Evolutionary conservation across 2,113 vertebrate genomes (phyloP).

Genomic region (Psophia crepitans): DNA sequence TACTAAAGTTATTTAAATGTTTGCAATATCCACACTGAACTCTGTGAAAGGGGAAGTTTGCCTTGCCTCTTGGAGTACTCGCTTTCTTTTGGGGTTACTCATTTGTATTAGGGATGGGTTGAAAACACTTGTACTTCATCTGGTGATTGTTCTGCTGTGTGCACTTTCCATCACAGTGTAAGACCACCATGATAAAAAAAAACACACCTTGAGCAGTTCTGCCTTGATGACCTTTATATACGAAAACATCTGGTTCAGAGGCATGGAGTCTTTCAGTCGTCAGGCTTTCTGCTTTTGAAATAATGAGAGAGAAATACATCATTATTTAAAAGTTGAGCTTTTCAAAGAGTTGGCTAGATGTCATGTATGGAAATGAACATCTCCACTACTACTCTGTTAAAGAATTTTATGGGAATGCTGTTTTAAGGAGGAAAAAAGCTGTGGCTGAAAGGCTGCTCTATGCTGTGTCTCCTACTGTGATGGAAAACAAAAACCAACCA

Average conservation of each 20-base stretch:
- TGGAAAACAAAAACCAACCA: not conserved
- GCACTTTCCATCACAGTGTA: not conserved
- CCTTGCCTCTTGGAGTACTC: not conserved
- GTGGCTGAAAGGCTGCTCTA: not conserved
- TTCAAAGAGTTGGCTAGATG: not conserved
- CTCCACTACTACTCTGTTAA: not conserved
- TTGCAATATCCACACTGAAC: not conserved
- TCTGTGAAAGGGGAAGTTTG: not conserved
- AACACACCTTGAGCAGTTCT: no score
- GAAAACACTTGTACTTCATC: not conserved
- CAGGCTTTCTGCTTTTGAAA: no score
- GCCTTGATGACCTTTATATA: no score
- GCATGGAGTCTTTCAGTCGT: no score
- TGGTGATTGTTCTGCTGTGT: not conserved
- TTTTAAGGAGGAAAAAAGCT: no score
- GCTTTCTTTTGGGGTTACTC: not conserved
- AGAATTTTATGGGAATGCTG: accelerated
- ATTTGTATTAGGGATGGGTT: not conserved
- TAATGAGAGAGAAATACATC: not conserved
- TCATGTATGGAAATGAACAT: not conserved
- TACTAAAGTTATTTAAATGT: not conserved
- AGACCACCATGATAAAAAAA: not conserved
- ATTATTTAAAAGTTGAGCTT: no score
- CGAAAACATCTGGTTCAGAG: no score
- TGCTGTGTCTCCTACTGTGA: not conserved